Evolutionary conservation across 1,140 invertebrate species (phyloP).

Genomic region (Monomorium pharaonis): DNA sequence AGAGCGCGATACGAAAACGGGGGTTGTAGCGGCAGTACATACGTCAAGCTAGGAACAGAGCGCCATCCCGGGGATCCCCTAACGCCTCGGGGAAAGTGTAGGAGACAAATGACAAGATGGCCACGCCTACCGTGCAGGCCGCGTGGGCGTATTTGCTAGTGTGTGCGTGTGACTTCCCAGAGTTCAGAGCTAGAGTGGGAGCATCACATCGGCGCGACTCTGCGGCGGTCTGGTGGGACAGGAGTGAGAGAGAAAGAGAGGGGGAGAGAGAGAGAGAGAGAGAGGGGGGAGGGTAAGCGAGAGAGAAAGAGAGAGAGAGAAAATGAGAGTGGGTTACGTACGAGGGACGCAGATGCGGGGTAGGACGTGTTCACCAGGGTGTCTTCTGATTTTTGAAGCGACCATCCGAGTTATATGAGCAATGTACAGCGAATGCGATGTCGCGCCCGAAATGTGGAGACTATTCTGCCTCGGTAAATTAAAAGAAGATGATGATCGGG

Average conservation of each 20-base stretch:
- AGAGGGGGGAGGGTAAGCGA: neutral
- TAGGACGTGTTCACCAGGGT: constrained; percentile 45
- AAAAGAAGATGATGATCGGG: constrained; percentile 33
- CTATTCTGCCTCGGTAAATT: constrained; percentile 23
- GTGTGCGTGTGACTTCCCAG: constrained; percentile 74
- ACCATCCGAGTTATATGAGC: constrained; percentile 61
- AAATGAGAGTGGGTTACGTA: constrained; percentile 28
- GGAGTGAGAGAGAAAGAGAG: constrained; percentile 15
- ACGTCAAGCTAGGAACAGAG: constrained; percentile 73
- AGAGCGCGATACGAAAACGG: constrained; percentile 67
- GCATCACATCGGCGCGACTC: constrained; percentile 35
- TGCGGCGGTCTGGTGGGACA: constrained; percentile 60
- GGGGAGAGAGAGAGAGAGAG: constrained; percentile 15
- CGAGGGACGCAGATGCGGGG: constrained; percentile 12
- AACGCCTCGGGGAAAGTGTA: constrained; percentile 73
- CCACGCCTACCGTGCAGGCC: constrained; percentile 78
- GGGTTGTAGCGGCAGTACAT: constrained; percentile 77
- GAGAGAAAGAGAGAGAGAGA: neutral
- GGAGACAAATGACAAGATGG: constrained; percentile 81
- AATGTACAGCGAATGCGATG: constrained; percentile 11
- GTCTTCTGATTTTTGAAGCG: constrained; percentile 73
- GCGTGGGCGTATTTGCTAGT: constrained; percentile 78
- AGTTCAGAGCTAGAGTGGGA: constrained; percentile 58
- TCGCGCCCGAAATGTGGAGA: neutral
- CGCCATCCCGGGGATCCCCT: constrained; percentile 75